Base-by-base conservation (phyloP, 2,888 invertebrate genomes). In the Polietes domitor region DNA sequence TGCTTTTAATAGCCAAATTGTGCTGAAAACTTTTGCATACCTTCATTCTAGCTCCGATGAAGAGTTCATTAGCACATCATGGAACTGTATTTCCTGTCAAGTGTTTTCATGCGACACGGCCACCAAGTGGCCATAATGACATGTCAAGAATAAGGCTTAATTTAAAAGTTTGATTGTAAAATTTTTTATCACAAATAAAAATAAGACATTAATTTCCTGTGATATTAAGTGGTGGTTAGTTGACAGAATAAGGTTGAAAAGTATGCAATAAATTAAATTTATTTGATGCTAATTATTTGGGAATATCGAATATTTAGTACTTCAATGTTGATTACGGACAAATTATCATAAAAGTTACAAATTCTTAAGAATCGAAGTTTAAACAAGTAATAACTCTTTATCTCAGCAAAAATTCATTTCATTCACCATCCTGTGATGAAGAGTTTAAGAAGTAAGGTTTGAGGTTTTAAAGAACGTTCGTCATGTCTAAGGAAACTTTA, bases 1-100 rank as follows among this genome's bases (percentile, higher is more conserved):
- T 76, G 6, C 53, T 37, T 32, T 41, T 77, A 68, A 77, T 77
- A 26, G 41, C 3, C 37, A 43, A 68, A 77, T 55, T 68, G 55
- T 37, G 41, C 37, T n/a, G 28, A 19, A 37, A 37, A 37, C 6
- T 37, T 37, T 37, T 2, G 37, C 37, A 37, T 53, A 65, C 63
- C 53, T 50, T 21, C 53, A 21, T 53, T 50, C 41, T 10, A 47
- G 19, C 5, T 17, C 21, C 32, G 32, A 43, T n/a, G 7, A 65
- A 12, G 55, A 47, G 70, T 61, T 70, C 26, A 58, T 43, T 77
- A 70, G 41, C 55, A 55, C 41, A 10, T 43, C 9, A 41, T 5
- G 26, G 43, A 28, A 32, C 12, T 1, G 5, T 41, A 28, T 43
- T 76, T 43, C 28, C 17, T 32, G 28, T 53, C 53, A 53, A 53